phyloP scores from a whole-genome alignment of 2,888 invertebrate genomes.

The Byasa hedistus region DNA sequence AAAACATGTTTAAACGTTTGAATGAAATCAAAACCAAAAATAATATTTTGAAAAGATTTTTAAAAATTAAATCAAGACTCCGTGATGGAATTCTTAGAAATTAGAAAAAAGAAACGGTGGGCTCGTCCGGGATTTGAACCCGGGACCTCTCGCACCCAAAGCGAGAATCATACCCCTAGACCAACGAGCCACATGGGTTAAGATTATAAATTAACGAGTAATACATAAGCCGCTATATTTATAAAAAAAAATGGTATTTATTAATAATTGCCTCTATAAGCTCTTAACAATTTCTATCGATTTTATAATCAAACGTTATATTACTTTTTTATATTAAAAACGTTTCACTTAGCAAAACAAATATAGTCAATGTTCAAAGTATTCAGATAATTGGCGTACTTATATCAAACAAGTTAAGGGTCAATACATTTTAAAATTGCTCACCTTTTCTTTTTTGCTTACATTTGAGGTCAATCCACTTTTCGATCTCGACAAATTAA shows the following conservation, averaged over 20 bases:
- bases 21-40: background rate
- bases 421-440: background rate
- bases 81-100: background rate
- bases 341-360: too few species aligned
- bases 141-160: constrained; percentile 82
- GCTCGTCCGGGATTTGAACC: constrained; percentile 82
- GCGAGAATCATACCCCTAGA: constrained; percentile 82
- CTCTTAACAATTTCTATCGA: background rate
- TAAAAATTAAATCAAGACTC: background rate
- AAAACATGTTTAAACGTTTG: background rate
- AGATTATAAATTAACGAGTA: background rate
- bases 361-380: too few species aligned
- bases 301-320: background rate
- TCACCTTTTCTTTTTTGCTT: background rate
- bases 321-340: too few species aligned
- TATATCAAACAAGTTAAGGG: background rate
- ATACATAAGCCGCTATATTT: background rate
- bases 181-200: constrained; percentile 70
- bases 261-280: background rate
- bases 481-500: too few species aligned
- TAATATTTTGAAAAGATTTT: background rate
- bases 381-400: background rate
- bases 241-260: background rate
- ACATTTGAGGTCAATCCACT: background rate
- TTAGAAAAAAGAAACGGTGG: constrained; percentile 39